These are phyloP conservation scores for Panopea generosa DNA, from an alignment of 2,888 invertebrate genomes.

Conservation along the genomic window DNA sequence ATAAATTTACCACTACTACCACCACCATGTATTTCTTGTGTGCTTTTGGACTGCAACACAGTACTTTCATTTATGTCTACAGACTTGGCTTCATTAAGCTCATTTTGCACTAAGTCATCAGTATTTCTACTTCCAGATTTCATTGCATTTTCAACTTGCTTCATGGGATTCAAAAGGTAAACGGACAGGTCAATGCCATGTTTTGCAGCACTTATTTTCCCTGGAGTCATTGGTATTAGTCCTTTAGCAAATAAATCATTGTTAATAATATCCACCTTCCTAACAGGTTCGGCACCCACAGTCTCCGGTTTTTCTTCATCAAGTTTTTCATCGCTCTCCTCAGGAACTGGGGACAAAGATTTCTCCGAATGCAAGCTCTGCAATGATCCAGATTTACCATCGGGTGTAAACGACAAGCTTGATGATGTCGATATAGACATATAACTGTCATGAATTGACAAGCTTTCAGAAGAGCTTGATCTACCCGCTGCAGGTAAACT, in stretches of 20 bases:
- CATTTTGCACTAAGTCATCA: background rate
- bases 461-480: constrained; percentile 49
- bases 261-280: background rate
- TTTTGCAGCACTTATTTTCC: constrained; percentile 52
- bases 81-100: background rate
- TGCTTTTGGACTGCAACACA: background rate
- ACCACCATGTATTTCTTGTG: constrained; percentile 2
- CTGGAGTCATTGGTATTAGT: constrained; percentile 43
- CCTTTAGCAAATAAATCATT: constrained; percentile 1
- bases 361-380: constrained; percentile 55
- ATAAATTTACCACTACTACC: constrained; percentile 9
- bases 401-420: constrained; percentile 43
- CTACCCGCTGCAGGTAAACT: constrained; percentile 50
- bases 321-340: constrained; percentile 33
- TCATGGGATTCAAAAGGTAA: constrained; percentile 55
- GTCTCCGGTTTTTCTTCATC: background rate
- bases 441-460: constrained; percentile 13
- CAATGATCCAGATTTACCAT: constrained; percentile 42
- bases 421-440: constrained; percentile 49
- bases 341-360: constrained; percentile 51
- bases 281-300: background rate
- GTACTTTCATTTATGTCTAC: background rate
- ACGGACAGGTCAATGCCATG: constrained; percentile 60
- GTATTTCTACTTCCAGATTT: background rate
- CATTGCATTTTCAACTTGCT: constrained; percentile 7